Percentiles rank a stretch among this genome's conserved stretches.
Evolutionary conservation across 2,888 invertebrate species (phyloP).

Genomic region (Nemotelus pantherinus): DNA sequence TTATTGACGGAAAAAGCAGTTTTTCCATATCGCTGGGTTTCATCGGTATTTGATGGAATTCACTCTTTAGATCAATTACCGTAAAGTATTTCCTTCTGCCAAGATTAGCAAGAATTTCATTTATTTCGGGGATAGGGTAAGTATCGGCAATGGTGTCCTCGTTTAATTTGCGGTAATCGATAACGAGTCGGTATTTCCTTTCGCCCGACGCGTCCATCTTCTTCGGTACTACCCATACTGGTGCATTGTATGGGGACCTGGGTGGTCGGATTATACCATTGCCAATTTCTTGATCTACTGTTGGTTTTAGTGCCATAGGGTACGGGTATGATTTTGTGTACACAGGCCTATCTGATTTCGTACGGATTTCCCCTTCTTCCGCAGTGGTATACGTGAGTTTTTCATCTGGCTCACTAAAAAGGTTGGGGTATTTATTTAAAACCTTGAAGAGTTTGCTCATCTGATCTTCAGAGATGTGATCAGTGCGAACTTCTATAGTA

Average conservation of each 20-base stretch:
- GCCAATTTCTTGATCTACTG: conserved; percentile 7
- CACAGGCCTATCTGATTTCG: neutral
- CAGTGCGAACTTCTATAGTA: conserved; percentile 13
- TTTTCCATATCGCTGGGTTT: conserved; percentile 28
- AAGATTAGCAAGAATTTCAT: conserved; percentile 33
- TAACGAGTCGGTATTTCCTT: conserved; percentile 20
- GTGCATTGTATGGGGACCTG: conserved; percentile 4
- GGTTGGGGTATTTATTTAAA: conserved; percentile 7
- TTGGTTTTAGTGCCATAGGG: conserved; percentile 6
- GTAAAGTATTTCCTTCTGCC: conserved; percentile 13
- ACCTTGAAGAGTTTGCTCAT: conserved; percentile 15
- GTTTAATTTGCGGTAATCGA: conserved; percentile 34
- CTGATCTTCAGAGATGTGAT: conserved; percentile 8
- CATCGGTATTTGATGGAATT: conserved; percentile 17
- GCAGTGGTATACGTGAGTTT: conserved; percentile 2
- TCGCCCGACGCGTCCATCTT: neutral
- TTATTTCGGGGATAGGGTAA: conserved; percentile 29
- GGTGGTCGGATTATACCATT: conserved; percentile 20
- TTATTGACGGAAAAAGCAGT: conserved; percentile 33
- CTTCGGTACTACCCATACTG: conserved; percentile 7
- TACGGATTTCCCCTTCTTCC: conserved; percentile 11
- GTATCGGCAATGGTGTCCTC: conserved; percentile 6
- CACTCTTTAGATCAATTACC: conserved; percentile 19
- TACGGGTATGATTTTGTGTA: conserved; percentile 22
- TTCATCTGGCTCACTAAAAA: conserved; percentile 11